Conservation (phyloP, 2,888 invertebrate species). For the Hyposoter dolosus region DNA sequence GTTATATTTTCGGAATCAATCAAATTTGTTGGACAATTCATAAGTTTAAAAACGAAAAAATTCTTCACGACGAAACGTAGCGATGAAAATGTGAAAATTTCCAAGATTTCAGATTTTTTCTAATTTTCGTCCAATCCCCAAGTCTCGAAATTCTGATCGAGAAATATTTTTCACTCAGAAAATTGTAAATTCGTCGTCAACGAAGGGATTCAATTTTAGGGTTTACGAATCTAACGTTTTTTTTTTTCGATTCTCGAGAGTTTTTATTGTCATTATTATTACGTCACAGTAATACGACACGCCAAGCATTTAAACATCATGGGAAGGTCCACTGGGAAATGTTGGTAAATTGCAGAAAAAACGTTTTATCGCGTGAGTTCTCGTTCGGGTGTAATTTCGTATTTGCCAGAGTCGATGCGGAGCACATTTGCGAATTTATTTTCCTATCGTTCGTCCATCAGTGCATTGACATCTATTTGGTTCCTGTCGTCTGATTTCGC, state of each 20-base stretch:
- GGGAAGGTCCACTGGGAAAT: not conserved
- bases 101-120: no score
- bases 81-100: no score
- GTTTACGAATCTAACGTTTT: not conserved
- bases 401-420: not conserved
- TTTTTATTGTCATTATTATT: not conserved
- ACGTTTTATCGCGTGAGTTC: not conserved
- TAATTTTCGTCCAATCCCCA: not conserved
- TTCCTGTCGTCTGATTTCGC: conserved; percentile 12
- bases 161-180: not conserved
- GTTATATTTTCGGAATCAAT: not conserved
- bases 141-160: not conserved
- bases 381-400: not conserved
- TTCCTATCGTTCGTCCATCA: conserved; percentile 25
- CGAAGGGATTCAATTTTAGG: not conserved
- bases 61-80: no score
- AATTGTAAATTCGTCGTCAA: not conserved
- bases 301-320: not conserved
- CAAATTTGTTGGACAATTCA: not conserved
- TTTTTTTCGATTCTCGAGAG: not conserved
- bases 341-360: not conserved
- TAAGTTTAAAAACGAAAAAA: not conserved
- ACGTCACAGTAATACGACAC: not conserved
- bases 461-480: not conserved
- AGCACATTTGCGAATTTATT: not conserved